Base-by-base conservation (phyloP, 2,888 invertebrate species). In the Chironomus riparius region DNA sequence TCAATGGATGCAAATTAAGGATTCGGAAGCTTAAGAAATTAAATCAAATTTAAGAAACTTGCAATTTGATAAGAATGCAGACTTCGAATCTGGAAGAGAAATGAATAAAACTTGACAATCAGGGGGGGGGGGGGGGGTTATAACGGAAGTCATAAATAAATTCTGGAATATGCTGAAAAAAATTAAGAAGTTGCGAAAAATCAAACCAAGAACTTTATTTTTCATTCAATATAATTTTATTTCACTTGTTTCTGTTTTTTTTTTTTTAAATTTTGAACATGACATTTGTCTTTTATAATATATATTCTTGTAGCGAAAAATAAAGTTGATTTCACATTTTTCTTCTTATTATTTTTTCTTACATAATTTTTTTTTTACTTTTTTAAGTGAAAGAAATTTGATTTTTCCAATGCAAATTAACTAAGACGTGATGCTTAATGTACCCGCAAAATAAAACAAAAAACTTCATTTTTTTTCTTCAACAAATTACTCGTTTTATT, bases 141-240 rank as follows among this genome's bases (percentile, higher is more conserved):
- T n/a, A n/a, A n/a, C n/a, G n/a, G n/a, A n/a, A n/a, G n/a, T n/a
- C n/a, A n/a, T n/a, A n/a, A n/a, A n/a, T n/a, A 24, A 24, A 24
- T 3, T 24, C 22, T 3, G 3, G 22, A 24, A 24, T 3, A 24
- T 24, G 22, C 22, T 28, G 28, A 28, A 28, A 28, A 28, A 56
- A 56, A 4, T 18, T 18, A 56, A 4, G 15, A 15, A 5, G 10
- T 22, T 22, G 21, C 13, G 21, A 65, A 65, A 24, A 24, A 12
- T 24, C 38, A 69, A 69, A 50, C 50, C 12, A 71, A 22, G 12
- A 47, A 50, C 21, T 22, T 24, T 21, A 24, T 48, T 48, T 71
- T 71, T 47, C 38, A 70, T 70, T 70, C 47, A 47, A 70, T 70
- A 70, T 70, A 70, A 70, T 70, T 70, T 70, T 70, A 70, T 47